Percentiles rank a stretch among this genome's conserved stretches.
phyloP scores from a whole-genome alignment of 1,140 invertebrate genomes.

The Meloidogyne exigua region DNA sequence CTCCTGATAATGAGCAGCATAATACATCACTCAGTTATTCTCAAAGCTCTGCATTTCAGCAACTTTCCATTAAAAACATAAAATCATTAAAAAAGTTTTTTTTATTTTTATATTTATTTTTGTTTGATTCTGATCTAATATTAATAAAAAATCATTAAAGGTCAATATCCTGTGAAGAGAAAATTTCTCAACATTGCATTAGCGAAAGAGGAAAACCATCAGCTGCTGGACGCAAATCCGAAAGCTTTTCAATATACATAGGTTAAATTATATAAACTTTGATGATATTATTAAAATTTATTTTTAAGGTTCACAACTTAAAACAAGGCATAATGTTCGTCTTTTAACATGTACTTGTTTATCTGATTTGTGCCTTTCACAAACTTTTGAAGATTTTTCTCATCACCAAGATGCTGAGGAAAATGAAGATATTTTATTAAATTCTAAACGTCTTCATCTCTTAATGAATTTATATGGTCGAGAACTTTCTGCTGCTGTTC shows the following conservation, averaged over 20 bases:
- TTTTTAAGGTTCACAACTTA: constrained; percentile 81
- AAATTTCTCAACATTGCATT: constrained; percentile 13
- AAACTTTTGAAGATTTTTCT: neutral
- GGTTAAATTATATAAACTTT: constrained; percentile 18
- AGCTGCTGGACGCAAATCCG: constrained; percentile 10
- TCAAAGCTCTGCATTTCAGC: neutral
- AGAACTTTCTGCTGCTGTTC: constrained; percentile 67
- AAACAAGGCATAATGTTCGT: constrained; percentile 94
- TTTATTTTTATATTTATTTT: neutral
- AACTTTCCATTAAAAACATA: neutral
- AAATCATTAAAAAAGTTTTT: constrained; percentile 5
- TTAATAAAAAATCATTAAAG: constrained; percentile 17
- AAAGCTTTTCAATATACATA: constrained; percentile 55
- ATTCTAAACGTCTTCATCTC: constrained; percentile 45
- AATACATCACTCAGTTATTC: neutral
- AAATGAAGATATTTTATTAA: constrained; percentile 28
- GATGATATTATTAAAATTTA: neutral
- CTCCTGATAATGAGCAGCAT: neutral
- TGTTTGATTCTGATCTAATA: too few relatives aligned
- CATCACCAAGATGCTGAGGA: neutral
- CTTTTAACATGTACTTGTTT: constrained; percentile 81
- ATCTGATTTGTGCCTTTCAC: constrained; percentile 74
- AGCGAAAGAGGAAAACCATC: constrained; percentile 18
- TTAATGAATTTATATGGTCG: constrained; percentile 49
- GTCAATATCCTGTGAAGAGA: constrained; percentile 32